Base-by-base conservation (phyloP, 2,113 vertebrate genomes). In the Ctenomys sociabilis region DNA sequence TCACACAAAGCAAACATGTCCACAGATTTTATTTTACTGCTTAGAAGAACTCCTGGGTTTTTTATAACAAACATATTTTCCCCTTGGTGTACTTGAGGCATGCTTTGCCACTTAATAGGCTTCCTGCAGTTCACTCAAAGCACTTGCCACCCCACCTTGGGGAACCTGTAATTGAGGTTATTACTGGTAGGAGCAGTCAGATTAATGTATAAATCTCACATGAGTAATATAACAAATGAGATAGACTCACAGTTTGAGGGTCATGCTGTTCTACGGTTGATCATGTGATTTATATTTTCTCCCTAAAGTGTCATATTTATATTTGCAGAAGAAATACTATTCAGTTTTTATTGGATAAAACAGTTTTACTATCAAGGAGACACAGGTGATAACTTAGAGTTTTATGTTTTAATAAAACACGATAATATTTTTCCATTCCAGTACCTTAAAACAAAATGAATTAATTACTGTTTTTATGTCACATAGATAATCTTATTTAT, bases 231-330 rank as follows among this genome's bases (percentile, higher is more conserved):
- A 92, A 77, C 49, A 97, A 96, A 95, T 93, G 82, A 92, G 78
- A 86, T 84, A 96, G 81, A 98, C 85, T 97, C 90, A 95, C 72
- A 95, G 37, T 94, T 80, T 80, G 95, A 97, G 96, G 93, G 97
- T 93, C 95, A 96, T 45, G 43, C 90, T 96, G 92, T 95, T 93
- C 85, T 93, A 19, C 24, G 96, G 63, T 90, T 94, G 85, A 96
- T 95, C 59, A 43, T 83, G 37, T 95, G 72, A 97, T 96, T 97
- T 95, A 95, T 95, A 64, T 93, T 86, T 64, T 57, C 45, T 95
- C 85, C 93, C 94, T 91, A 17, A 95, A 54, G 95, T 95, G 59
- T 90, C 37, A 90, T 95, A 54, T 64, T 93, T 95, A n/a, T 93
- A 93, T 96, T 95, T 93, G 72, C 57, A 66, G 88, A 95, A 92